phyloP scores from a whole-genome alignment of 1,140 invertebrate species.

The Pachyrhynchus sulphureomaculatus region DNA sequence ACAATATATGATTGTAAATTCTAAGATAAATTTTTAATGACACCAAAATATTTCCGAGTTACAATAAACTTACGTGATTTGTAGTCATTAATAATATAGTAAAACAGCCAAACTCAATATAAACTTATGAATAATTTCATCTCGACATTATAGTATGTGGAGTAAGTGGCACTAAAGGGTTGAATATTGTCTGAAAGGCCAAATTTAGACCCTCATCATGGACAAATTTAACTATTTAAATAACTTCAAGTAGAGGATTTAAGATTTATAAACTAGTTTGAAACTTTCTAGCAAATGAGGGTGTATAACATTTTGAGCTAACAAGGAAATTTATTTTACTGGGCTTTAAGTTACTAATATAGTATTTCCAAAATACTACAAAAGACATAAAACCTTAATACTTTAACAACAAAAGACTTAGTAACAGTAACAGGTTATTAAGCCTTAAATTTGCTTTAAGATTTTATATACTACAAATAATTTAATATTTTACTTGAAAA shows the following conservation, averaged over 20 bases:
- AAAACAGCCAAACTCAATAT: slow-evolving; percentile 5
- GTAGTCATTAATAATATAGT: background rate
- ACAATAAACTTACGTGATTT: too few relatives aligned
- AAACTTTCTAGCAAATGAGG: background rate
- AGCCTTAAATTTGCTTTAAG: too few relatives aligned
- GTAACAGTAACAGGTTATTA: too few relatives aligned
- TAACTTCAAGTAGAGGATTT: background rate
- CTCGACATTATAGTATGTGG: background rate
- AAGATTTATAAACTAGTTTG: background rate
- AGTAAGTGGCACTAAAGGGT: background rate
- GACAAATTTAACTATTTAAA: slow-evolving; percentile 7
- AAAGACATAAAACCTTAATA: too few relatives aligned
- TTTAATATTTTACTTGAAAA: too few relatives aligned
- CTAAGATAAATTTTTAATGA: too few relatives aligned
- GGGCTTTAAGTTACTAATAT: too few relatives aligned
- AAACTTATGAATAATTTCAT: slow-evolving; percentile 3
- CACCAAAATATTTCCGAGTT: too few relatives aligned
- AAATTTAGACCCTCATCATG: slow-evolving; percentile 1
- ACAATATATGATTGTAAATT: too few relatives aligned
- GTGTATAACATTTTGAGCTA: background rate
- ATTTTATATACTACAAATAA: too few relatives aligned
- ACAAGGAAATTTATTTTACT: background rate
- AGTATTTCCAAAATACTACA: too few relatives aligned
- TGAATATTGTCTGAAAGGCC: background rate
- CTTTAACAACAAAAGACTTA: too few relatives aligned